A percentile compares a stretch with the other conserved stretches of the same genome.
phyloP scores from a whole-genome alignment of 2,797 vertebrate genomes.

The Lutjanus argentimaculatus region DNA sequence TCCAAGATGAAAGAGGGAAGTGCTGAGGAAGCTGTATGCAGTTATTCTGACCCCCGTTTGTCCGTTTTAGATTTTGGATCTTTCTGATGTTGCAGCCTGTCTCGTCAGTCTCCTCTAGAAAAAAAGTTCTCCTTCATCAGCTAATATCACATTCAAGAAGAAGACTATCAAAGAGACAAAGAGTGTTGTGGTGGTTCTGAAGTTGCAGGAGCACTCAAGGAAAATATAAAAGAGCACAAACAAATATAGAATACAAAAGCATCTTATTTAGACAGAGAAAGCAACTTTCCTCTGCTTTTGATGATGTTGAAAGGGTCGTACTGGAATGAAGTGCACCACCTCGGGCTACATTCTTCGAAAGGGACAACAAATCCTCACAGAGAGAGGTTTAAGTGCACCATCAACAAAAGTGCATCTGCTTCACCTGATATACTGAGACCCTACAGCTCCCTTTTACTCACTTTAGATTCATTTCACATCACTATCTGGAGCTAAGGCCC shows the following conservation, averaged over 20 bases:
- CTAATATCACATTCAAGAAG: conserved; percentile 21
- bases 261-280: conserved; percentile 6
- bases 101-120: neutral
- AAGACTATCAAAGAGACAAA: conserved; percentile 16
- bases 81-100: conserved; percentile 29
- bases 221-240: conserved; percentile 20
- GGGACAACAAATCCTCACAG: conserved; percentile 34
- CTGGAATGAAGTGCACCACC: conserved; percentile 45
- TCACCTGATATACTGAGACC: conserved; percentile 36
- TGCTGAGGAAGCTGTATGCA: conserved; percentile 31
- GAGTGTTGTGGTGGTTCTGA: conserved; percentile 24
- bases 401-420: conserved; percentile 59
- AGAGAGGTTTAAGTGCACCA: conserved; percentile 65
- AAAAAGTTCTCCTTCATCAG: conserved; percentile 27
- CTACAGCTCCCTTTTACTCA: conserved; percentile 35
- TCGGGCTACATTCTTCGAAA: conserved; percentile 47
- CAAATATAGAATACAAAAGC: conserved; percentile 14
- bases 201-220: conserved; percentile 16
- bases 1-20: conserved; percentile 51
- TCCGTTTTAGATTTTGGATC: conserved; percentile 31
- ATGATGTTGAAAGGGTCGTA: conserved; percentile 16
- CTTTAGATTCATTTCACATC: conserved; percentile 50
- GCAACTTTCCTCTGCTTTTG: conserved; percentile 27
- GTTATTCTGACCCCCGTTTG: conserved; percentile 42
- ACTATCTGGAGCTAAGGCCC: conserved; percentile 9